Conservation (phyloP, 2,888 invertebrate genomes). For the Amiota communis region DNA sequence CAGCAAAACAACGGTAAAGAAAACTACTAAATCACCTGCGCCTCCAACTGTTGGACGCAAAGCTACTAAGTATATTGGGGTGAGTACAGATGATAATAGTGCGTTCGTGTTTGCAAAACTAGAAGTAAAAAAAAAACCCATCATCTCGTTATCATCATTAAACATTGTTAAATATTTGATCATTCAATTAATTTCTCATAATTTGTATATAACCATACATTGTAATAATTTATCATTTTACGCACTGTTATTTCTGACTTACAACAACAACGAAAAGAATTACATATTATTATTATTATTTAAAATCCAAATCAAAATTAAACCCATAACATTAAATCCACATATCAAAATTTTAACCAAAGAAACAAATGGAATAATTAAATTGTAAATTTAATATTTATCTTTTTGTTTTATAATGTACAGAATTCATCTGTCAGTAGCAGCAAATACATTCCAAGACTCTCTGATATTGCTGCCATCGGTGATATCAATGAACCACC, state of each 20-base stretch:
- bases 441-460: constrained; percentile 76
- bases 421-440: constrained; percentile 74
- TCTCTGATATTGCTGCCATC: constrained; percentile 69
- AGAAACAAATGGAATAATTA: not conserved
- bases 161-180: not conserved
- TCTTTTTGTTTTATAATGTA: not conserved
- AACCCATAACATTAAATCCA: not conserved
- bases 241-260: constrained; percentile 67
- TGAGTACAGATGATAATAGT: constrained; percentile 70
- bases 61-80: constrained; percentile 79
- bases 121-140: constrained; percentile 1
- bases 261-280: constrained; percentile 39
- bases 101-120: constrained; percentile 45
- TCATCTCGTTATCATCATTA: not conserved
- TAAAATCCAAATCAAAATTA: not conserved
- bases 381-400: not conserved
- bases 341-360: not conserved
- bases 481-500: constrained; percentile 50
- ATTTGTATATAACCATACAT: constrained; percentile 53
- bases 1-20: constrained; percentile 64
- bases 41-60: constrained; percentile 77
- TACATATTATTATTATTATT: constrained; percentile 16
- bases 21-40: constrained; percentile 71
- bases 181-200: constrained; percentile 4
- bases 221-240: constrained; percentile 47